phyloP scores from a whole-genome alignment of 2,888 invertebrate genomes.

The Opisthograptis luteolata region DNA sequence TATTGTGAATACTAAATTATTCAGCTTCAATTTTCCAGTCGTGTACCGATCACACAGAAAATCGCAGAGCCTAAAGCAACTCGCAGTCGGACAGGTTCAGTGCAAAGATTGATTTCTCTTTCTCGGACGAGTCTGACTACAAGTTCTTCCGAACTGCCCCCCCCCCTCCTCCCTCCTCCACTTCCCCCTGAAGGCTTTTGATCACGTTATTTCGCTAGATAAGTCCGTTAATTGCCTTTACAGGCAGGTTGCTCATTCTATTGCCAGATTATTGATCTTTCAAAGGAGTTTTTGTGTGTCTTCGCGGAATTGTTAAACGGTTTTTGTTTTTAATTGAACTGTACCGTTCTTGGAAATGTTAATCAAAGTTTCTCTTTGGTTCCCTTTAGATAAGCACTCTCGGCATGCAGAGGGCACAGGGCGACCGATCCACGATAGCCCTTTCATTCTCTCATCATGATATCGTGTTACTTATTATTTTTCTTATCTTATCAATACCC shows the following conservation, averaged over 20 bases:
- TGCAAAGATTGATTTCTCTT: slow-evolving; percentile 78
- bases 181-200: slow-evolving; percentile 46
- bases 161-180: slow-evolving; percentile 25
- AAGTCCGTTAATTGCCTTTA: slow-evolving; percentile 77
- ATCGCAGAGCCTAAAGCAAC: slow-evolving; percentile 47
- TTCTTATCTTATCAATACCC: too few species aligned
- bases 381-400: slow-evolving; percentile 15
- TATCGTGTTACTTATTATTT: too few species aligned
- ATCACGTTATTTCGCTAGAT: slow-evolving; percentile 74
- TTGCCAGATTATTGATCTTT: slow-evolving; percentile 69
- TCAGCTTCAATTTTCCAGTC: too few species aligned
- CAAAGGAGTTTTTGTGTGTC: slow-evolving; percentile 73
- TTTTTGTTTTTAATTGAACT: slow-evolving; percentile 66
- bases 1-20: too few species aligned
- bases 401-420: too few species aligned
- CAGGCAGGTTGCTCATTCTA: slow-evolving; percentile 72
- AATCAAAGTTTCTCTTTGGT: slow-evolving; percentile 21
- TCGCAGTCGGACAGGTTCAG: slow-evolving; percentile 55
- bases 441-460: too few species aligned
- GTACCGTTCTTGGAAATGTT: slow-evolving; percentile 38
- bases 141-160: slow-evolving; percentile 46
- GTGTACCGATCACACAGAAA: too few species aligned
- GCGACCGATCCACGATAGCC: too few species aligned
- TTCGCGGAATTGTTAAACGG: slow-evolving; percentile 67
- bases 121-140: slow-evolving; percentile 60